phyloP scores from a whole-genome alignment of 2,797 vertebrate genomes.

The Trichosurus vulpecula region DNA sequence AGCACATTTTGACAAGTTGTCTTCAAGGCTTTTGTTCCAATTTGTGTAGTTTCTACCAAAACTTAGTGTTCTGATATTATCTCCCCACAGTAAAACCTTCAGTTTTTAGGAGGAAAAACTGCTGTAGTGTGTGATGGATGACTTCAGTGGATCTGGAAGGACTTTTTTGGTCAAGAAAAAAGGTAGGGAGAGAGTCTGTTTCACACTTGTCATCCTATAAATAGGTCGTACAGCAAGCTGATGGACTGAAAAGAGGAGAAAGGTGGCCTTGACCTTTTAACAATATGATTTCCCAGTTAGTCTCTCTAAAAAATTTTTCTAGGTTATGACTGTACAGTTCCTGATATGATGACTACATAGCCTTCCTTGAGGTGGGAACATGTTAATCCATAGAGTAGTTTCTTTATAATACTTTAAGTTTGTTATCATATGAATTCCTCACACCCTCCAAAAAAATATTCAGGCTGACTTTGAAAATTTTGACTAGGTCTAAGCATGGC shows the following conservation, averaged over 20 bases:
- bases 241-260: not conserved
- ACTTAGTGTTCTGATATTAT: constrained; percentile 61
- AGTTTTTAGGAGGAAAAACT: not conserved
- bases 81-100: not conserved
- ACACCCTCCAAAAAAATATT: not conserved
- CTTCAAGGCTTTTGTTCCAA: constrained; percentile 39
- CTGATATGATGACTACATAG: not conserved
- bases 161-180: not conserved
- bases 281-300: not conserved
- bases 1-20: constrained; percentile 30
- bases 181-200: not conserved
- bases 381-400: not conserved
- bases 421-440: not conserved
- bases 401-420: not conserved
- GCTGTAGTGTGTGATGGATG: not conserved
- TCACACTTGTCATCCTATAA: not conserved
- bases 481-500: not conserved
- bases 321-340: not conserved
- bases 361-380: not conserved
- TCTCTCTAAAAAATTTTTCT: not conserved
- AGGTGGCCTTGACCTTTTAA: not conserved
- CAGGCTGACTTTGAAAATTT: not conserved
- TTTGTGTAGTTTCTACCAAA: constrained; percentile 61
- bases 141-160: constrained; percentile 20
- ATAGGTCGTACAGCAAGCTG: not conserved